Conservation (phyloP, 2,888 invertebrate species). For the Ashinkailepas kermadecensis region DNA sequence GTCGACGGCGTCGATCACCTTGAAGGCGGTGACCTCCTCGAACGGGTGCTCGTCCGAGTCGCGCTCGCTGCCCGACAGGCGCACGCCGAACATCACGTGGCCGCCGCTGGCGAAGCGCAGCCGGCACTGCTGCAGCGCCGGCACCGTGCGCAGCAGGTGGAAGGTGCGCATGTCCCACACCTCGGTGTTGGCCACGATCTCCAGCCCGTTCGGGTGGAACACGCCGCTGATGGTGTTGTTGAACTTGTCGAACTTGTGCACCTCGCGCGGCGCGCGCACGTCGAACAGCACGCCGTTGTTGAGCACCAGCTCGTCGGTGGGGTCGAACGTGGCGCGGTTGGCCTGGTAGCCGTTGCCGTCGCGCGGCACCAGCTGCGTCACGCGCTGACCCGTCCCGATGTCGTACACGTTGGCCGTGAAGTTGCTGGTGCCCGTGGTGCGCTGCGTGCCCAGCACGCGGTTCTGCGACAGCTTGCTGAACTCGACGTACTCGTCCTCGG, state of each 20-base stretch:
- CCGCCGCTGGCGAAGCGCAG: constrained; percentile 81
- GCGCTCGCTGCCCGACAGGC: constrained; percentile 60
- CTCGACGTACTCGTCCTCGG: constrained; percentile 82
- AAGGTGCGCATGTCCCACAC: constrained; percentile 94
- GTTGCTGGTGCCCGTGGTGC: not conserved
- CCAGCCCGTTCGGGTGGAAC: constrained; percentile 91
- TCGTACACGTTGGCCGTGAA: constrained; percentile 58
- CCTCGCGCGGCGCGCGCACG: constrained; percentile 59
- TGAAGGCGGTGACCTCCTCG: constrained; percentile 71
- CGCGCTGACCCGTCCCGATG: constrained; percentile 64
- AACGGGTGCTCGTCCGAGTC: constrained; percentile 56
- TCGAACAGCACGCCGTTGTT: constrained; percentile 96
- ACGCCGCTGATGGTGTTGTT: constrained; percentile 91
- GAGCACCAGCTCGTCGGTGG: constrained; percentile 85
- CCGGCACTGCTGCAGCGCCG: constrained; percentile 82
- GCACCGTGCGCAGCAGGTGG: constrained; percentile 86
- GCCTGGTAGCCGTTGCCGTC: constrained; percentile 87
- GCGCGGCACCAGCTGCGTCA: constrained; percentile 66
- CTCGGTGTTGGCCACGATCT: constrained; percentile 94
- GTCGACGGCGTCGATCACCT: constrained; percentile 87
- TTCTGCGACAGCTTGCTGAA: constrained; percentile 81
- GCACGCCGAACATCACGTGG: constrained; percentile 79
- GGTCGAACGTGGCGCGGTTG: constrained; percentile 90
- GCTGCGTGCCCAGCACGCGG: constrained; percentile 69
- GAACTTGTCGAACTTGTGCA: constrained; percentile 96